Base-by-base conservation (phyloP, 1,140 invertebrate species). In the Zeugodacus cucurbitae region DNA sequence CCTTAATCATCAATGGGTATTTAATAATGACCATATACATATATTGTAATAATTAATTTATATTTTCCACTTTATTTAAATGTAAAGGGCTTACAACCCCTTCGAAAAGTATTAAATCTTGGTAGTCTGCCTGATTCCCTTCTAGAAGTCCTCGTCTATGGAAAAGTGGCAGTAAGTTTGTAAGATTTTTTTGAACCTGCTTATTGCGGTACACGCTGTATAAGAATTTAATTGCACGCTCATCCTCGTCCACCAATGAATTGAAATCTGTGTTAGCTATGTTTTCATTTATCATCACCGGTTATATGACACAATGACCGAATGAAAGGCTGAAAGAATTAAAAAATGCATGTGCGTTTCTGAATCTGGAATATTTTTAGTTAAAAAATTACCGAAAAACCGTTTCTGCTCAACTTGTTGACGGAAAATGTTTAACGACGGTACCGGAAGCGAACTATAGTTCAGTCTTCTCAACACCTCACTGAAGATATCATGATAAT, bases 191-290 rank as follows among this genome's bases (percentile, higher is more conserved):
- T 37, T 92, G 91, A 20, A 87, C 90, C 14, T 90, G 89, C 48
- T 91, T 26, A 86, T 88, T 93, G 8, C 89, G 82, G 59, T 91
- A 93, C 10, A 92, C 88, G 3, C 88, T 89, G 29, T 90, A 90
- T 88, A 92, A 92, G 62, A 92, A 93, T 0, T 91, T 90, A 8
- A 85, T 88, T 22, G 90, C 91, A 8, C 92, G 89, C 32, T 93
- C 91, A 67, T 93, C 91, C 32, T 91, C 91, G 8, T 90, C 89
- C 90, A 93, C 91, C 7, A 93, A 74, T 22, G 92, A 90, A 88
- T 92, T 91, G 26, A 93, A 92, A 64, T 91, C 90, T 22, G 93
- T n/a, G n/a, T n/a, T n/a, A n/a, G n/a, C n/a, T n/a, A n/a, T n/a
- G n/a, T n/a, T n/a, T n/a, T n/a, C n/a, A n/a, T n/a, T n/a, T n/a